Conservation (phyloP, 1,140 invertebrate genomes). For the Lamellibrachia luymesi region DNA sequence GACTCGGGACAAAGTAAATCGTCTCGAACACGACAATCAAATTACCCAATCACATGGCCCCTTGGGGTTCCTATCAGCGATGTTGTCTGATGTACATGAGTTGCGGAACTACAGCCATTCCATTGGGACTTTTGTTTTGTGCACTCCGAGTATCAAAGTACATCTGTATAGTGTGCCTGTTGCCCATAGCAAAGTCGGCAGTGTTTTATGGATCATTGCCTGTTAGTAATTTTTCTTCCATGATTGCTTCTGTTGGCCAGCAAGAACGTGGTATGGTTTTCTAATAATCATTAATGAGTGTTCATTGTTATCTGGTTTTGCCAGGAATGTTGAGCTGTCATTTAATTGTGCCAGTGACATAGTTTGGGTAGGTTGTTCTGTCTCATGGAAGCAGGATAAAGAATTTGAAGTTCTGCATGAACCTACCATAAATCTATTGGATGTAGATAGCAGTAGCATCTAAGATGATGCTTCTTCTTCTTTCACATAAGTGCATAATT, state of each 20-base stretch:
- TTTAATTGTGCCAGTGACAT: neutral
- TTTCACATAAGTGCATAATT: too few relatives aligned
- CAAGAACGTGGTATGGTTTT: neutral
- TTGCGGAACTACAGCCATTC: neutral
- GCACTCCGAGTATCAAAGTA: neutral
- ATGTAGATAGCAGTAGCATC: too few relatives aligned
- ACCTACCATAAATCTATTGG: too few relatives aligned
- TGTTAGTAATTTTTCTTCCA: neutral
- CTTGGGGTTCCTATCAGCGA: neutral
- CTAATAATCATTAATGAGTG: neutral
- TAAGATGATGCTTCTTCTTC: too few relatives aligned
- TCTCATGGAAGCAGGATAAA: neutral
- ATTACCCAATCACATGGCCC: neutral
- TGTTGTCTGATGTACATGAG: neutral
- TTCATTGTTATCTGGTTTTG: neutral
- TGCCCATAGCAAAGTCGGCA: neutral
- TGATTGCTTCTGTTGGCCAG: neutral
- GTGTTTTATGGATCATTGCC: neutral
- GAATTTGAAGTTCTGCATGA: too few relatives aligned
- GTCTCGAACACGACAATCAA: neutral
- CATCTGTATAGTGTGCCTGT: neutral
- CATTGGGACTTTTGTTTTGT: neutral
- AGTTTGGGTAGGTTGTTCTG: neutral
- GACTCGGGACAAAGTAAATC: neutral
- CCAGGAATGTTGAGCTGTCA: neutral